Conservation (phyloP, 2,888 invertebrate species). For the Xestobium rufovillosum region DNA sequence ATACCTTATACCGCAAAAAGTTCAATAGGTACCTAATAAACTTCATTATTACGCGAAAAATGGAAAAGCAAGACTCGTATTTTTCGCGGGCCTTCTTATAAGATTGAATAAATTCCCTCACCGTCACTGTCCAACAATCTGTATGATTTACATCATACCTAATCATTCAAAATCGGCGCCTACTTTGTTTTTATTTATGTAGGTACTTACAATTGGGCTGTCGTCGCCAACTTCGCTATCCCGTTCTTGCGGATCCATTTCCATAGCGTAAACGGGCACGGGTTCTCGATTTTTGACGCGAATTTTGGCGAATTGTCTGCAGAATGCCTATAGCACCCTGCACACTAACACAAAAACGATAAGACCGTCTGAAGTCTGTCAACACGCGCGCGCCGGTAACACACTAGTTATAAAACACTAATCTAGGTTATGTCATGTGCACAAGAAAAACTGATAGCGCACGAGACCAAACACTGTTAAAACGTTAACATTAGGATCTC, state of each 20-base stretch:
- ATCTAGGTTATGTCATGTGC: conserved; percentile 29
- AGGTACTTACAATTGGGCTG: conserved; percentile 62
- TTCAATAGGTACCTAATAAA: too few relatives aligned
- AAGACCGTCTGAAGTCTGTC: conserved; percentile 9
- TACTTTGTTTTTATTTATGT: neutral
- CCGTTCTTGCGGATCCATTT: conserved; percentile 52
- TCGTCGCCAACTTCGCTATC: conserved; percentile 72
- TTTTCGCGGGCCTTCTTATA: too few relatives aligned
- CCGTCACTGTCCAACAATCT: too few relatives aligned
- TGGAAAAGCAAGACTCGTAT: too few relatives aligned
- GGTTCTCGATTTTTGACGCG: conserved; percentile 83
- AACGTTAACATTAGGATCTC: conserved; percentile 23
- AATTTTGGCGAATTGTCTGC: conserved; percentile 61
- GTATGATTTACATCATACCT: too few relatives aligned
- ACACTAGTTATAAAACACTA: conserved; percentile 7
- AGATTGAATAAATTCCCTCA: too few relatives aligned
- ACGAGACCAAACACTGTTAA: conserved; percentile 12
- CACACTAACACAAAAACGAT: conserved; percentile 28
- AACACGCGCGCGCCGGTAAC: conserved; percentile 6
- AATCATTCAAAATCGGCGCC: conserved; percentile 17
- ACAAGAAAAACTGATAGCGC: conserved; percentile 1
- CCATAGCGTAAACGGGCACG: conserved; percentile 80
- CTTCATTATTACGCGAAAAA: too few relatives aligned
- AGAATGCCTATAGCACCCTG: conserved; percentile 41
- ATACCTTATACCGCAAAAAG: too few relatives aligned